Evolutionary conservation across 30 jellyfish, hydroid and myxozoan genomes (phyloP).

Genomic region (Cassiopea xamachana): DNA sequence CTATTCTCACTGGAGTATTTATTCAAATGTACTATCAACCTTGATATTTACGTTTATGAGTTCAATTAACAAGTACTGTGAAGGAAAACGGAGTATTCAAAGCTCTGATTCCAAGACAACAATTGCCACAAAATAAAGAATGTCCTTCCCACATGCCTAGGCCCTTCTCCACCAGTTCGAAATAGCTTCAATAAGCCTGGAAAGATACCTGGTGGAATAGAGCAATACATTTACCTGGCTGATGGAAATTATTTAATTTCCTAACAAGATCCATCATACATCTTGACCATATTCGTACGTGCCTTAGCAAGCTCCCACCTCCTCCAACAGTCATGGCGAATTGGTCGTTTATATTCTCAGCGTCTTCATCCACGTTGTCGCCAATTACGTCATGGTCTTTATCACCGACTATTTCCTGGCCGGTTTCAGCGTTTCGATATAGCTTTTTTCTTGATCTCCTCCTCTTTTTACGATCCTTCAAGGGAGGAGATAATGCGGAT

Average conservation of each 20-base stretch:
- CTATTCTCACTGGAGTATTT: too few species aligned
- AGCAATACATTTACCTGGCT: slow-evolving; percentile 23
- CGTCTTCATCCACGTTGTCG: slow-evolving; percentile 7
- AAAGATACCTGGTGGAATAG: neutral
- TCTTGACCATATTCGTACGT: slow-evolving; percentile 62
- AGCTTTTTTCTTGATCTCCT: neutral
- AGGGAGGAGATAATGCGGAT: neutral
- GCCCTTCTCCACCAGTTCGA: neutral
- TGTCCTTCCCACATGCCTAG: neutral
- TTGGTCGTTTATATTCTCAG: neutral
- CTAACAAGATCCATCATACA: slow-evolving; percentile 60
- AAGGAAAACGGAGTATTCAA: too few species aligned
- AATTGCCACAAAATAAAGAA: too few species aligned
- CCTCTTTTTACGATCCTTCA: slow-evolving; percentile 1
- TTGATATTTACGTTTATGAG: too few species aligned
- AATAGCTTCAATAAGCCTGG: neutral
- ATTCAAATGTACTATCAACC: too few species aligned
- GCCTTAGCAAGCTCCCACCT: slow-evolving; percentile 22
- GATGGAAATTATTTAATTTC: slow-evolving; percentile 57
- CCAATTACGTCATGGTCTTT: slow-evolving; percentile 27
- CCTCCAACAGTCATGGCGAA: neutral
- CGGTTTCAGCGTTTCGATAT: neutral
- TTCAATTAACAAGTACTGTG: too few species aligned
- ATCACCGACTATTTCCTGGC: neutral
- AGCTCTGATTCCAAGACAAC: too few species aligned